Conservation (phyloP, 2,113 vertebrate genomes). For the Phaetusa simplex region DNA sequence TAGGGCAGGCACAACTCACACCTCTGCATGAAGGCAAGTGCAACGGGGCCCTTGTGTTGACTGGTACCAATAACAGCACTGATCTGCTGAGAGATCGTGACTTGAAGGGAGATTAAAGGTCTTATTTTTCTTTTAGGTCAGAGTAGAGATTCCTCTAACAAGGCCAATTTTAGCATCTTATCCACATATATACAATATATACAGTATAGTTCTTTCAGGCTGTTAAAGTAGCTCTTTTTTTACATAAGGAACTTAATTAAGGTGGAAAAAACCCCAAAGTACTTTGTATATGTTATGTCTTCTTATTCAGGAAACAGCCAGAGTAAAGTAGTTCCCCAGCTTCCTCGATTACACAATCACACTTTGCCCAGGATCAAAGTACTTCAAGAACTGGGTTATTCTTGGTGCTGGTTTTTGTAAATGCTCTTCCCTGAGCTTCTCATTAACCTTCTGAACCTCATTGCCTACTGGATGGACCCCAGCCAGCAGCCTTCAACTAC, state of each 20-base stretch:
- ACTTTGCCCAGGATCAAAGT: background rate
- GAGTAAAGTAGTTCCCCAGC: background rate
- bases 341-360: background rate
- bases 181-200: background rate
- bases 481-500: conserved; percentile 51
- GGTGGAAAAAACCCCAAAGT: background rate
- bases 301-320: background rate
- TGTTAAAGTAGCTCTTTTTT: background rate
- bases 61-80: background rate
- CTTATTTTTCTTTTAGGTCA: background rate
- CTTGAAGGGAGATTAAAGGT: background rate
- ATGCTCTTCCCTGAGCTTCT: conserved; percentile 57
- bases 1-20: background rate
- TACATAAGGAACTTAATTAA: background rate
- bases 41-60: background rate
- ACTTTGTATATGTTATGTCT: background rate
- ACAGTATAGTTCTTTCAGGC: background rate
- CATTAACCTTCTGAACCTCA: conserved; percentile 54
- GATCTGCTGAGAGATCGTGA: background rate
- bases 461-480: conserved; percentile 22
- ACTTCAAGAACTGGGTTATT: conserved; percentile 8
- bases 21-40: background rate
- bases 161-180: background rate
- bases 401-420: conserved; percentile 24
- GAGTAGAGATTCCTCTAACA: background rate